Base-by-base conservation (phyloP, 2,888 invertebrate species). In the Scaptomyza tumidula region DNA sequence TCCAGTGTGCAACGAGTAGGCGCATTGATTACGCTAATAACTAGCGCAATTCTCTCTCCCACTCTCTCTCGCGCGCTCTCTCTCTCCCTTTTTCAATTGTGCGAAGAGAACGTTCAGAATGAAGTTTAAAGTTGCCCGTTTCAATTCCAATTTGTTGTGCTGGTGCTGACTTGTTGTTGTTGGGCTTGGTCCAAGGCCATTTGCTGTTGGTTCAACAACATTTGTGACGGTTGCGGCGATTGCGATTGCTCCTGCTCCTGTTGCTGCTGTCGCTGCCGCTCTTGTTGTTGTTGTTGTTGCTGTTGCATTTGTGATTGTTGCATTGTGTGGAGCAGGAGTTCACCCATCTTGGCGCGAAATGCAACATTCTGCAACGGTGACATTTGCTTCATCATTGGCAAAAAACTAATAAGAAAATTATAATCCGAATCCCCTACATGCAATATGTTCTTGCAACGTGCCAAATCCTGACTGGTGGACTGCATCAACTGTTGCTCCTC, bases 351-450 rank as follows among this genome's bases (percentile, higher is more conserved):
- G 53, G 90, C 88, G 41, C 90, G 88, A 76, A 90, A 90, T 66
- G 76, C 76, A 14, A 90, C 66, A 63, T 90, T 90, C 57, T 90
- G 89, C 16, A 90, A 55, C 24, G 89, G 78, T 35, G 78, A 65
- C 90, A 90, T 90, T 74, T 89, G 87, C 68, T 90, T 90, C 90
- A 90, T 90, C 43, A 89, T 79, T 24, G 90, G 90, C 83, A 90
- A 10, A 50, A 90, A 90, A 54, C 90, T 90, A 16, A 90, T 83
- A 1, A 90, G 80, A 48, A 89, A 90, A 76, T 90, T 90, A 48
- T 90, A 90, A 52, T 91, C 89, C 0, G 90, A 86, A 53, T 90
- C 91, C 46, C 90, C 90, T 55, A 90, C 80, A 56, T 90, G 90
- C 44, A 85, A 61, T 7, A 80, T 31, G 27, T 78, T 88, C 62